Evolutionary conservation across 64 coral and sea anemone genomes (phyloP).

Genomic region (Porites australiensis): DNA sequence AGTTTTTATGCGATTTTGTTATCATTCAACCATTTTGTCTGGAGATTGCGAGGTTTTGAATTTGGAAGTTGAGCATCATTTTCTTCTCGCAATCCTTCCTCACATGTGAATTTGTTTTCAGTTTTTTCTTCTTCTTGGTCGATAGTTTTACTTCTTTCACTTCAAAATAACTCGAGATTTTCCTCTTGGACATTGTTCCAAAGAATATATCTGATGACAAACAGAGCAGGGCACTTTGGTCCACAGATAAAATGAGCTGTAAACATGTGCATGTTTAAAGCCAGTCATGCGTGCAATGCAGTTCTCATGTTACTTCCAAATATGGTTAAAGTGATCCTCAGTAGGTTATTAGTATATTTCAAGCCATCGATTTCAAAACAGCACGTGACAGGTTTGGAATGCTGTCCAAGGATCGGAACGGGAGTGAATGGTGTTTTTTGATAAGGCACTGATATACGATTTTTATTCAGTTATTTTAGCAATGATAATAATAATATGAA

Average conservation of each 20-base stretch:
- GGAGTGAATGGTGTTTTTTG: not conserved
- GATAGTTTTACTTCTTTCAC: not conserved
- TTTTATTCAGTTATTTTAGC: conserved; percentile 6
- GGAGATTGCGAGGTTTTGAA: conserved; percentile 30
- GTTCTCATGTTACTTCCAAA: conserved; percentile 3
- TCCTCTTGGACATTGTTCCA: conserved; percentile 30
- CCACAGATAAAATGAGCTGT: conserved; percentile 15
- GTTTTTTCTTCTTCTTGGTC: conserved; percentile 4
- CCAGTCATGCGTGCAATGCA: not conserved
- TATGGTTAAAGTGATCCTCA: conserved; percentile 21
- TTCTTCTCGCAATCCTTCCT: not conserved
- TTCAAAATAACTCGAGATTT: conserved; percentile 16
- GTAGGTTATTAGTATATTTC: conserved; percentile 18
- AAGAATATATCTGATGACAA: conserved; percentile 13
- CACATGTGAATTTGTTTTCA: not conserved
- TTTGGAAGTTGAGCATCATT: conserved; percentile 26
- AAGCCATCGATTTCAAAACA: not conserved
- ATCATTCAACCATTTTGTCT: too few relatives aligned
- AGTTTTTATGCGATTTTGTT: too few relatives aligned
- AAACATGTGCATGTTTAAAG: not conserved
- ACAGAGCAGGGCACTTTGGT: conserved; percentile 20
- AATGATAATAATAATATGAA: not conserved
- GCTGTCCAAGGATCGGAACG: not conserved
- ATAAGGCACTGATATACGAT: not conserved
- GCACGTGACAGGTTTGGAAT: conserved; percentile 3